phyloP scores from a whole-genome alignment of 1,140 invertebrate genomes.

The Bombus sibiricus region DNA sequence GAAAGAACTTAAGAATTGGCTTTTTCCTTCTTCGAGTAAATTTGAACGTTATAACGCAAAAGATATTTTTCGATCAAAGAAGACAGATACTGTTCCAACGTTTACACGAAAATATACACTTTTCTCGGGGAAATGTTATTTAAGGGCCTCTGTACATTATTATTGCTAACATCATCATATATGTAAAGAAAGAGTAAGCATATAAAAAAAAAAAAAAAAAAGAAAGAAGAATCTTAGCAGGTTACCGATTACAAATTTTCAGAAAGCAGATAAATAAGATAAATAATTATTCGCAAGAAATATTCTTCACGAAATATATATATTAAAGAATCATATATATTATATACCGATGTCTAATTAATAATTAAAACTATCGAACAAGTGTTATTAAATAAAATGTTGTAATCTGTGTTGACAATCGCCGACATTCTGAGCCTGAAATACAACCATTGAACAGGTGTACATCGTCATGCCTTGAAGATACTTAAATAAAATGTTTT shows the following conservation, averaged over 20 bases:
- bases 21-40: not conserved
- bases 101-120: slow-evolving; percentile 54
- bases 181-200: slow-evolving; percentile 17
- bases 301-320: slow-evolving; percentile 75
- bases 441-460: slow-evolving; percentile 53
- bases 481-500: slow-evolving; percentile 24
- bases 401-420: slow-evolving; percentile 79
- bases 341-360: slow-evolving; percentile 79
- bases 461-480: slow-evolving; percentile 35
- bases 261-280: slow-evolving; percentile 60
- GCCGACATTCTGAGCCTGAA: slow-evolving; percentile 73
- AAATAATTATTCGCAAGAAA: slow-evolving; percentile 62
- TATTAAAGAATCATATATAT: slow-evolving; percentile 79
- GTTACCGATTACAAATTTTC: slow-evolving; percentile 65
- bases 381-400: slow-evolving; percentile 77
- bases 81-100: slow-evolving; percentile 24
- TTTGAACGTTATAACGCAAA: not conserved
- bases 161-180: slow-evolving; percentile 59
- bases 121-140: slow-evolving; percentile 69
- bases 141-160: slow-evolving; percentile 74
- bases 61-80: slow-evolving; percentile 47
- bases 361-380: slow-evolving; percentile 73
- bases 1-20: not conserved
- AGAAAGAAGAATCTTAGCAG: slow-evolving; percentile 46
- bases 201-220: slow-evolving; percentile 14